phyloP scores from a whole-genome alignment of 2,888 invertebrate genomes.

The Polymixis flavicincta region DNA sequence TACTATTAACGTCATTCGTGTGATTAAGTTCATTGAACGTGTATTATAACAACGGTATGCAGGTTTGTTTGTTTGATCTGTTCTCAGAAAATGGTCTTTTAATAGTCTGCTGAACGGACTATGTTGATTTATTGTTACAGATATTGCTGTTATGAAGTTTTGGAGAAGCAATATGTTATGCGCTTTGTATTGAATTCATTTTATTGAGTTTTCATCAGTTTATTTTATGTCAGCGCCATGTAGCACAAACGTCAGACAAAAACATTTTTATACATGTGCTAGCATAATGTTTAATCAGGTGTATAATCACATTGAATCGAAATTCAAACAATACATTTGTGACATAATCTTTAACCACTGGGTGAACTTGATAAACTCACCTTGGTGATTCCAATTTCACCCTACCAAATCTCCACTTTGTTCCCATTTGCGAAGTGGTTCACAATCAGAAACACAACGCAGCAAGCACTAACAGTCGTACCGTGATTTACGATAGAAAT shows the following conservation, averaged over 20 bases:
- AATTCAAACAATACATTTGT: constrained; percentile 11
- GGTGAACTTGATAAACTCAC: constrained; percentile 5
- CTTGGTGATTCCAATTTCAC: background rate
- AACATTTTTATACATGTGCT: background rate
- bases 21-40: constrained; percentile 45
- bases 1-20: constrained; percentile 43
- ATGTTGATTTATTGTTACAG: constrained; percentile 17
- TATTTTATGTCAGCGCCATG: constrained; percentile 2
- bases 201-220: background rate
- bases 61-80: constrained; percentile 40
- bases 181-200: constrained; percentile 3
- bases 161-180: constrained; percentile 6
- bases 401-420: constrained; percentile 3
- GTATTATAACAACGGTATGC: constrained; percentile 31
- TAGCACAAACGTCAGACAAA: constrained; percentile 1
- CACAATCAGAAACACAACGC: constrained; percentile 43
- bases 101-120: constrained; percentile 16
- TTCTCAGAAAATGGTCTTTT: constrained; percentile 33
- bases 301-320: constrained; percentile 9
- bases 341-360: background rate
- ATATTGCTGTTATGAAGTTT: constrained; percentile 11
- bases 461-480: constrained; percentile 46
- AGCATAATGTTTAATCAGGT: constrained; percentile 25
- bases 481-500: constrained; percentile 61
- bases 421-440: constrained; percentile 21